phyloP scores from a whole-genome alignment of 2,888 invertebrate genomes.

The Lepidonotus clava region DNA sequence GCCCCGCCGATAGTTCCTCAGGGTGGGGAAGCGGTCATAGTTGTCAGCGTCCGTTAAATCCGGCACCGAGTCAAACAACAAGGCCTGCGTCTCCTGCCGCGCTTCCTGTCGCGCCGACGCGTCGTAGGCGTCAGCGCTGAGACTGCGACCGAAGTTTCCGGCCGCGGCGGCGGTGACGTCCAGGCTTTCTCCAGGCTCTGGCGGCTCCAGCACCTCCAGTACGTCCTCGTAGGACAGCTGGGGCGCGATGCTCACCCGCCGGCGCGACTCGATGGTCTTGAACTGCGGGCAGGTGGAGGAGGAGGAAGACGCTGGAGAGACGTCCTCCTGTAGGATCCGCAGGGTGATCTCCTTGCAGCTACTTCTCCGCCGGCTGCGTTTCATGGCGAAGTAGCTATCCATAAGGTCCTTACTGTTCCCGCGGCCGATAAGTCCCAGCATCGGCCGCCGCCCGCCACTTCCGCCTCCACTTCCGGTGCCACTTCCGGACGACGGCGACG shows the following conservation, averaged over 20 bases:
- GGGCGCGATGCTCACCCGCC: slow-evolving; percentile 35
- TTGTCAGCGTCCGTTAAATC: slow-evolving; percentile 39
- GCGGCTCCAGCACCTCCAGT: slow-evolving; percentile 8
- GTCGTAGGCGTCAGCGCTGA: slow-evolving; percentile 49
- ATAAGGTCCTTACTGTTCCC: slow-evolving; percentile 47
- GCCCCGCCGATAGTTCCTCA: slow-evolving; percentile 24
- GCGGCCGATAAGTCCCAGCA: slow-evolving; percentile 43
- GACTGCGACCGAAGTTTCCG: slow-evolving; percentile 35
- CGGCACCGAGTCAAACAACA: slow-evolving; percentile 52
- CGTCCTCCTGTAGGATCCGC: slow-evolving; percentile 7
- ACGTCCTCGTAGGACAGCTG: slow-evolving; percentile 30
- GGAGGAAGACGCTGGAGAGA: not conserved
- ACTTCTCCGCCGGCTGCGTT: slow-evolving; percentile 20
- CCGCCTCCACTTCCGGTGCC: not conserved
- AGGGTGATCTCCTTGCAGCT: slow-evolving; percentile 52
- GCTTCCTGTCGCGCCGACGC: slow-evolving; percentile 9
- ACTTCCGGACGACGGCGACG: not conserved
- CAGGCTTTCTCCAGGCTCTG: not conserved
- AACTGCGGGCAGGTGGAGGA: not conserved
- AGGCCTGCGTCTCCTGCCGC: slow-evolving; percentile 39
- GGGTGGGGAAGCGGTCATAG: slow-evolving; percentile 23
- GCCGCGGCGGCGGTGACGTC: slow-evolving; percentile 17
- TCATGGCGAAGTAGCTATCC: slow-evolving; percentile 43
- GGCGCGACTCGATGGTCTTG: slow-evolving; percentile 41
- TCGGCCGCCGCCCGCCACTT: slow-evolving; percentile 32